Evolutionary conservation across 1,140 invertebrate species (phyloP).

Genomic region (Leguminivora glycinivorella): DNA sequence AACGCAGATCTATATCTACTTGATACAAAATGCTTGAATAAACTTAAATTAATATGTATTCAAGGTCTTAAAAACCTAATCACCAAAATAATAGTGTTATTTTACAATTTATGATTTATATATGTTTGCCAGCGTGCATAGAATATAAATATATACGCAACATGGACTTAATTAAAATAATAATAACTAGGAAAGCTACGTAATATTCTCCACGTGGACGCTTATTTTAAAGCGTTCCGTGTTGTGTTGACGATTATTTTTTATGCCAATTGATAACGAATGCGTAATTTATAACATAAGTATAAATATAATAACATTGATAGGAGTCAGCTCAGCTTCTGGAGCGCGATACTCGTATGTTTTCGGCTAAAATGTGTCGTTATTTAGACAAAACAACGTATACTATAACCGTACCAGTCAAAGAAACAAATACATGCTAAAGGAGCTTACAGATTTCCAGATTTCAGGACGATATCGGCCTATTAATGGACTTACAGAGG

Average conservation of each 20-base stretch:
- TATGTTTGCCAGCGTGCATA: no score
- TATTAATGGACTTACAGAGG: no score
- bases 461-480: no score
- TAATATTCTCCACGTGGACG: background rate
- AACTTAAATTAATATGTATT: no score
- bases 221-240: background rate
- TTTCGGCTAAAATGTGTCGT: background rate
- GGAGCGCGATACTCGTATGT: background rate
- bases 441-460: no score
- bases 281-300: slow-evolving; percentile 5
- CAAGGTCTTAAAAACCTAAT: background rate
- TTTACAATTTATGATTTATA: no score
- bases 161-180: background rate
- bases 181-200: background rate
- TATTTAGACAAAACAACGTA: no score
- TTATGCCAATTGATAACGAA: slow-evolving; percentile 20
- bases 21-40: no score
- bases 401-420: no score
- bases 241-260: slow-evolving; percentile 18
- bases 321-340: background rate
- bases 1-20: no score
- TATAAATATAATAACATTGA: background rate
- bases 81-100: background rate
- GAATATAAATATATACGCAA: no score
- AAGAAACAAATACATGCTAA: no score